Conservation (phyloP, 2,888 invertebrate species). For the Hirtodrosophila confusa region DNA sequence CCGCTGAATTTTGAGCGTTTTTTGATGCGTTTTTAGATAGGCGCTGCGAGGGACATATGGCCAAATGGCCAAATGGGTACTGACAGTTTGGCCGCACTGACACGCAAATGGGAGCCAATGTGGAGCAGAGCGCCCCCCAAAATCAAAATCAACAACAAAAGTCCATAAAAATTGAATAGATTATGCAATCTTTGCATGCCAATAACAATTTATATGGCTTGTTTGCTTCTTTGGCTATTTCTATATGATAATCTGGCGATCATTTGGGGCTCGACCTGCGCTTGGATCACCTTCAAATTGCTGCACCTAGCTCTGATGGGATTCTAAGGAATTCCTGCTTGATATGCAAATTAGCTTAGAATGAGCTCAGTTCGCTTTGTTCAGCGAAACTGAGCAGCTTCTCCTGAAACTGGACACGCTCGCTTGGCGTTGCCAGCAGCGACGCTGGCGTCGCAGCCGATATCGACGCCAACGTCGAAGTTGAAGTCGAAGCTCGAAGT, state of each 20-base stretch:
- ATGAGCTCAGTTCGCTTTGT: conserved; percentile 60
- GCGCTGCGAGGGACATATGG: conserved; percentile 4
- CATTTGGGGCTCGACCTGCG: conserved; percentile 21
- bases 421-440: conserved; percentile 19
- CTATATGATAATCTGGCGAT: conserved; percentile 9
- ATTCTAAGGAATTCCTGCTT: conserved; percentile 66
- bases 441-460: neutral
- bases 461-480: conserved; percentile 5
- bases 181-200: conserved; percentile 37
- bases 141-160: neutral
- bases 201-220: conserved; percentile 13
- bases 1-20: conserved; percentile 64
- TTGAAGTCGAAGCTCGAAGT: conserved; percentile 1
- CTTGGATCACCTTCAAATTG: conserved; percentile 32
- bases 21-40: conserved; percentile 67
- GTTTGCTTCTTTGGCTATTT: conserved; percentile 6
- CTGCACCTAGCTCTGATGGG: conserved; percentile 27
- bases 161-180: conserved; percentile 7
- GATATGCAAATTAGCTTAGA: conserved; percentile 55
- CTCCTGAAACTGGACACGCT: conserved; percentile 48
- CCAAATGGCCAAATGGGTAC: conserved; percentile 33
- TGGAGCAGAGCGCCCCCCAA: conserved; percentile 41
- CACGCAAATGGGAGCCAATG: conserved; percentile 44
- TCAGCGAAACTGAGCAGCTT: conserved; percentile 28
- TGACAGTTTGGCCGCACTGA: conserved; percentile 47